phyloP scores from a whole-genome alignment of 2,797 vertebrate genomes.

The Characodon lateralis region DNA sequence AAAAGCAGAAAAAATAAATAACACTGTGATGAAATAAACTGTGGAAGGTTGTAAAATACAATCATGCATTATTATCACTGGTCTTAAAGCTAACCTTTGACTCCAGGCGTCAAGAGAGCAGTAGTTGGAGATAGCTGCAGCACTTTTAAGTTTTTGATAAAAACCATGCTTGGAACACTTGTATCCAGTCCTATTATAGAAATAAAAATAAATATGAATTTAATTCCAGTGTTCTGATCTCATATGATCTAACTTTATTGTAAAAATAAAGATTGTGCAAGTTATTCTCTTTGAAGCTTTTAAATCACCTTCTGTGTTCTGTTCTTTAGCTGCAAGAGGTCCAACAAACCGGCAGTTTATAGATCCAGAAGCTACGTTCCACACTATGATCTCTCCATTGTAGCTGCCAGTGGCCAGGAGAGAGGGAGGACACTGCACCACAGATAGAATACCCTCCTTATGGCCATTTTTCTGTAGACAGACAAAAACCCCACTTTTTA shows the following conservation, averaged over 20 bases:
- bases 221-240: not conserved
- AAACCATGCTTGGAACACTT: conserved; percentile 71
- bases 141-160: conserved; percentile 66
- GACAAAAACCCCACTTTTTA: not conserved
- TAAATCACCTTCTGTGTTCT: conserved; percentile 54
- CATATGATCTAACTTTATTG: not conserved
- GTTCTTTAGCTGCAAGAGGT: conserved; percentile 33
- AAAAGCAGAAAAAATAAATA: conserved; percentile 46
- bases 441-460: conserved; percentile 78
- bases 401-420: conserved; percentile 81
- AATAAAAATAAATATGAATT: not conserved
- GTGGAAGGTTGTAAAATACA: conserved; percentile 29
- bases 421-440: conserved; percentile 77
- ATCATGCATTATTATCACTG: conserved; percentile 11
- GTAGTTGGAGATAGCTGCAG: conserved; percentile 57
- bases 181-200: conserved; percentile 56
- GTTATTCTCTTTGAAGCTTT: not conserved
- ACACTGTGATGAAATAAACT: conserved; percentile 6
- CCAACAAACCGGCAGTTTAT: conserved; percentile 68
- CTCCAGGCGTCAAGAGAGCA: conserved; percentile 73
- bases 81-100: conserved; percentile 64
- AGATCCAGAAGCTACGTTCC: conserved; percentile 79
- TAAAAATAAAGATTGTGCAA: not conserved
- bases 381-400: conserved; percentile 81
- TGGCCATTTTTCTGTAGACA: conserved; percentile 70